Evolutionary conservation across 92 coral and sea anemone genomes (phyloP), one percentile per base, ranked within the genome.

Genomic region (Zoanthus solanderi): DNA sequence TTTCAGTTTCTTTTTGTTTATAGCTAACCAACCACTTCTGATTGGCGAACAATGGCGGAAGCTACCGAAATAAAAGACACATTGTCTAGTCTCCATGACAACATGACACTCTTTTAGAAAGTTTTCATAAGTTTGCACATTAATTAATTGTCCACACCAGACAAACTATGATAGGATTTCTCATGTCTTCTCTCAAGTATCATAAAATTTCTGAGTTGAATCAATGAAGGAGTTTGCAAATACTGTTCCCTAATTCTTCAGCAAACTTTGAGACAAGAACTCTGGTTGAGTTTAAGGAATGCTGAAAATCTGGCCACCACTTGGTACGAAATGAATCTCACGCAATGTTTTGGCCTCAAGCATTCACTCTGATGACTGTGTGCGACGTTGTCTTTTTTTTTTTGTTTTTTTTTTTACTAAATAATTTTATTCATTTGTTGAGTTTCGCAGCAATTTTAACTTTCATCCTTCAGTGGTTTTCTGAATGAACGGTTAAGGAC

Each of bases 51-150:
- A 66, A 66, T 77, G 82, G 54, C 29, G 45, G 82, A 54, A 77
- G 44, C 44, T 53, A 30, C 18, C 28, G 3, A 30, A 47, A 66
- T 30, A 81, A 29, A 81, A 73, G 31, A 5, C 2, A 30, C 75
- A 66, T 81, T 81, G 76, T 81, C 53, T 32, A n/a, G 75, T 81
- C 85, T 29, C 85, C 85, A 81, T 9, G 85, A 81, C 85, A 81
- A 63, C 75, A 12, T 65, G 75, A 63, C 63, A 65, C 65, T 61
- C 58, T 47, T 81, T 71, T 65, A 10, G 61, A 65, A 79, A 81
- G 74, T 69, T 81, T 65, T 81, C 42, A 23, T 81, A 81, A 81
- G 75, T 81, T 63, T 65, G 76, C 75, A 66, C 75, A 67, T 45
- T 81, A 81, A 81, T 81, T 81, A 81, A 81, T 75, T 81, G n/a